Percentiles rank a stretch among this genome's conserved stretches.
These are phyloP conservation scores for Xiphophorus birchmanni DNA, from an alignment of 2,797 vertebrate species.

Conservation along the genomic window DNA sequence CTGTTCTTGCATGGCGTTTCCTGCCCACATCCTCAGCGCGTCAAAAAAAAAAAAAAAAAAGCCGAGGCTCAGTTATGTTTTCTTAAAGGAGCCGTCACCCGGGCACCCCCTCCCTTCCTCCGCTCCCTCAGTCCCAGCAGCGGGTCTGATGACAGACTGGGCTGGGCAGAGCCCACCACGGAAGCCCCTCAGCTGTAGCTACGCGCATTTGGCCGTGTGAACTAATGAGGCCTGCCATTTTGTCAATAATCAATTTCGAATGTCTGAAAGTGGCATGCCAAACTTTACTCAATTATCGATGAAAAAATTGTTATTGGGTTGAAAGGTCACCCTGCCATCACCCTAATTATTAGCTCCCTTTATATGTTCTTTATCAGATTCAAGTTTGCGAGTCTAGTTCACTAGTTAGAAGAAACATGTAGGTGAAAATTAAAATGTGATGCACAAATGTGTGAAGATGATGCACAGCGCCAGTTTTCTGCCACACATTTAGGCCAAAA, in stretches of 20 bases:
- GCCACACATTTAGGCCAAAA: not conserved
- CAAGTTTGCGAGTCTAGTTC: not conserved
- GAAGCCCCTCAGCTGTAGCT: not conserved
- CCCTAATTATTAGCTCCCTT: not conserved
- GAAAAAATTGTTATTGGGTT: not conserved
- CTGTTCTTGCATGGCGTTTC: conserved; percentile 73
- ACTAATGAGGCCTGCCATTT: conserved; percentile 25
- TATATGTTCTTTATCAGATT: not conserved
- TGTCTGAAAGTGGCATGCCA: not conserved
- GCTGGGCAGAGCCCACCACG: conserved; percentile 1
- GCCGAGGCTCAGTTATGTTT: conserved; percentile 70
- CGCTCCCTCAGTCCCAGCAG: not conserved
- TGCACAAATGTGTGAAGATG: not conserved
- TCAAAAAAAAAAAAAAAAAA: conserved; percentile 44
- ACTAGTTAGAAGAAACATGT: not conserved
- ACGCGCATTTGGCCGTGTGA: not conserved
- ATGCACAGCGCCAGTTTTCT: not conserved
- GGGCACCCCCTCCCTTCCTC: not conserved
- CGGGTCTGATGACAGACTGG: not conserved
- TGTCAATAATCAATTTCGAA: conserved; percentile 12
- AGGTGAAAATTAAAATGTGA: not conserved
- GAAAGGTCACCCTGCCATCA: not conserved
- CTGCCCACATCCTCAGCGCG: conserved; percentile 81
- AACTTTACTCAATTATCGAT: not conserved
- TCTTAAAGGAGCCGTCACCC: conserved; percentile 78